Evolutionary conservation across 1,140 invertebrate species (phyloP), one percentile per base, ranked within the genome.

Genomic region (Nomia melanderi): DNA sequence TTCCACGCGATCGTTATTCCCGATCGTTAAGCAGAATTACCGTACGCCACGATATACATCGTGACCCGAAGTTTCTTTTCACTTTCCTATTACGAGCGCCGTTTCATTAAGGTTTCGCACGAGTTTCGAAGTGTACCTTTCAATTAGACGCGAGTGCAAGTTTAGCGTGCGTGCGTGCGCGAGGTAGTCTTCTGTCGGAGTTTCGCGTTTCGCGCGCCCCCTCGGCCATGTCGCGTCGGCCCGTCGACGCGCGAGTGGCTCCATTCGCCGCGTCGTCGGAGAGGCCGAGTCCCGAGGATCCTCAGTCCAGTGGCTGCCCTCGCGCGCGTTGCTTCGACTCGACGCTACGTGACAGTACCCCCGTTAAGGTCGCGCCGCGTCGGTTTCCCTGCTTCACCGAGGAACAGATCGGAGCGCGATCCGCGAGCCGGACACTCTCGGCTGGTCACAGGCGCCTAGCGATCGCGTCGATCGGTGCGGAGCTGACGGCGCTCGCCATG

Each of bases 251-350:
- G n/a, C n/a, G n/a, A n/a, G n/a, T n/a, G n/a, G n/a, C n/a, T n/a
- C n/a, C n/a, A n/a, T n/a, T n/a, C n/a, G n/a, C n/a, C n/a, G n/a
- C n/a, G n/a, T n/a, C n/a, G n/a, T n/a, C n/a, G n/a, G n/a, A n/a
- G n/a, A 64, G 25, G 39, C 50, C 36, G 71, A 66, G 50, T 54
- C 53, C 12, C 65, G 70, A 70, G 76, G 41, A 57, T 64, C 57
- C 77, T 86, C 86, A 86, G 87, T 88, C 79, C 60, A 77, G 56
- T 78, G 66, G 71, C 75, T 81, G 59, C 79, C 71, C 80, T 77
- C 74, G 82, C 25, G 39, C 59, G 23, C 53, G 77, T 70, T 60
- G 14, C 25, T 8, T 20, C 54, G n/a, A n/a, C n/a, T n/a, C n/a
- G n/a, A n/a, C n/a, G n/a, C n/a, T n/a, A n/a, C n/a, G n/a, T n/a